phyloP scores from a whole-genome alignment of 2,888 invertebrate species.

The Megamerina dolium region DNA sequence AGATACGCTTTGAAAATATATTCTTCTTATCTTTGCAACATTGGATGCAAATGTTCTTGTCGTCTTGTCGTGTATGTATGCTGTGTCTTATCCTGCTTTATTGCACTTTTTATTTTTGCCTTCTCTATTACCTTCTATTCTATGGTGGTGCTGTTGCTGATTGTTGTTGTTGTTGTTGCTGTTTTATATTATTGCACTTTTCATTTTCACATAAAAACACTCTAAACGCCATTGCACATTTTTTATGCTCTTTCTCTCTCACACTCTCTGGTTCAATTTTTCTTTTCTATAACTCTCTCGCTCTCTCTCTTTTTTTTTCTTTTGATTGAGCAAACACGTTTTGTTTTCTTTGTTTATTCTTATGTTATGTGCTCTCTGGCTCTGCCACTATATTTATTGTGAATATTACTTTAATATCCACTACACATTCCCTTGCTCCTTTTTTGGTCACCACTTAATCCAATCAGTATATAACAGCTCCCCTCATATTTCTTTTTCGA shows the following conservation, averaged over 20 bases:
- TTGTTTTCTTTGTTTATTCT: neutral
- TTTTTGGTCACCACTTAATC: no score
- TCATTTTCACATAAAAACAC: neutral
- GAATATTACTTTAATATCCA: no score
- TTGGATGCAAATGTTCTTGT: no score
- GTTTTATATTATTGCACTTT: slow-evolving; percentile 4
- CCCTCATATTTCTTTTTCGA: neutral
- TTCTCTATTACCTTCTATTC: neutral
- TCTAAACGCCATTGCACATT: neutral
- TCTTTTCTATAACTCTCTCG: neutral
- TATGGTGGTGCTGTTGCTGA: neutral
- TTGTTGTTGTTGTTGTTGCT: neutral
- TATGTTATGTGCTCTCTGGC: no score
- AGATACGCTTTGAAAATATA: slow-evolving; percentile 1
- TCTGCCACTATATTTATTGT: no score
- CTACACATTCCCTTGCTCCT: no score
- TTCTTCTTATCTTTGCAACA: slow-evolving; percentile 10
- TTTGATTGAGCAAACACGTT: neutral
- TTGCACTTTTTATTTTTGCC: neutral
- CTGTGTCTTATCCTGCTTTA: neutral
- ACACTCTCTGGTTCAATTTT: neutral
- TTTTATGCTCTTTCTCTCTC: neutral
- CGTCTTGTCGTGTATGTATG: neutral
- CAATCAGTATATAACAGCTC: no score
- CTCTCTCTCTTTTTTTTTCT: neutral